Conservation (phyloP, 2,113 vertebrate species). For the Podiceps cristatus region DNA sequence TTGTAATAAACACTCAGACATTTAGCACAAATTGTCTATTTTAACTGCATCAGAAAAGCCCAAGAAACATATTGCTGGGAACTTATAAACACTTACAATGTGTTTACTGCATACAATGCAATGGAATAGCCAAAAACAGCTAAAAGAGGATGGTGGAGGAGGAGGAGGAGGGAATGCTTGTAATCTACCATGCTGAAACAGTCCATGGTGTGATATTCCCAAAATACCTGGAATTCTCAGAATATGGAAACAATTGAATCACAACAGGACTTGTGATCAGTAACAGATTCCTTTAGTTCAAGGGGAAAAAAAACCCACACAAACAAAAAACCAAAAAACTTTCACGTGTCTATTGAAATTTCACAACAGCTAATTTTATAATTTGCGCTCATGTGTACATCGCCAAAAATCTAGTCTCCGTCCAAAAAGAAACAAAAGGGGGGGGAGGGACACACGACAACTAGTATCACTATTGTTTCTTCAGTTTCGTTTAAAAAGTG, state of each 20-base stretch:
- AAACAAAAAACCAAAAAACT: not conserved
- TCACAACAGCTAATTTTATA: not conserved
- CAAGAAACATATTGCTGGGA: not conserved
- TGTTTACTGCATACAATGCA: not conserved
- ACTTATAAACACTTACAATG: not conserved
- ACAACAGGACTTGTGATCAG: not conserved
- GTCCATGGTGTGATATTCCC: not conserved
- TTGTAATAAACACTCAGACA: not conserved
- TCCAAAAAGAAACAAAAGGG: not conserved
- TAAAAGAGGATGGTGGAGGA: not conserved
- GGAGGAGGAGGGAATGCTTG: not conserved
- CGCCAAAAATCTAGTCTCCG: not conserved
- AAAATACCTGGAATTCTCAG: not conserved
- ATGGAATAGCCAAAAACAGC: not conserved
- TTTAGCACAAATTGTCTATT: constrained; percentile 1
- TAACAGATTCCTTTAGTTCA: not conserved
- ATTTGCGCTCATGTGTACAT: not conserved
- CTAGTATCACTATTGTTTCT: not conserved
- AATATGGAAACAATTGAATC: not conserved
- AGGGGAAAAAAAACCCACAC: too few species aligned
- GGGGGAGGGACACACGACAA: too few species aligned
- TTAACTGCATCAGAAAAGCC: not conserved
- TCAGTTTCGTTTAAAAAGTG: not conserved
- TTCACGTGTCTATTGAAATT: not conserved
- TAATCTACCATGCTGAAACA: not conserved